Evolutionary conservation across 2,113 vertebrate species (phyloP).

Genomic region (Xiphophorus maculatus): DNA sequence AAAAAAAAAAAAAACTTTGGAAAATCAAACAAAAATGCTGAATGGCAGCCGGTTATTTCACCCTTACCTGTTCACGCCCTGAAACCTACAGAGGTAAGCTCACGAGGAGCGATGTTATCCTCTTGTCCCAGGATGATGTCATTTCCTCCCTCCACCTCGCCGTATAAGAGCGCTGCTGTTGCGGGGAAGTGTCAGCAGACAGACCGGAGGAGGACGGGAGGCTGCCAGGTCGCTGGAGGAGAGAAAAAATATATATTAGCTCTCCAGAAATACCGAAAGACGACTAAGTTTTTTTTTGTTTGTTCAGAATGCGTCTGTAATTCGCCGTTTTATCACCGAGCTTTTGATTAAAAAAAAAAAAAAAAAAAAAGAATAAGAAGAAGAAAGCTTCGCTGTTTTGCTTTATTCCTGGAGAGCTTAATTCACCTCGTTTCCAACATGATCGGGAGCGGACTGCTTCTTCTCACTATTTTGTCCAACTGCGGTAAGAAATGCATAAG

Average conservation of each 20-base stretch:
- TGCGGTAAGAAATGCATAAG: conserved; percentile 69
- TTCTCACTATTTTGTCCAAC: conserved; percentile 61
- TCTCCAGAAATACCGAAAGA: conserved; percentile 63
- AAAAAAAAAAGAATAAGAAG: not conserved
- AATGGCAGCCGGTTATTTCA: not conserved
- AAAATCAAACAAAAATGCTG: not conserved
- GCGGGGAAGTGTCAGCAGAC: conserved; percentile 45
- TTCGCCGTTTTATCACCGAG: conserved; percentile 1
- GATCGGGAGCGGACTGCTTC: conserved; percentile 68
- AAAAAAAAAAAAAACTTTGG: not conserved
- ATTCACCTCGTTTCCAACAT: conserved; percentile 55
- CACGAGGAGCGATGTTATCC: conserved; percentile 18
- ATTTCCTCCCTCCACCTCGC: conserved; percentile 57
- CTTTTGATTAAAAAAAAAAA: conserved; percentile 21
- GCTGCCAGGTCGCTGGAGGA: conserved; percentile 35
- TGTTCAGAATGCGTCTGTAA: conserved; percentile 65
- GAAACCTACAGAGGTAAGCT: conserved; percentile 5
- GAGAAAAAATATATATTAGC: conserved; percentile 29
- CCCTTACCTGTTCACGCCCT: conserved; percentile 38
- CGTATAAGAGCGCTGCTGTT: conserved; percentile 64
- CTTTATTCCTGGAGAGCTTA: conserved; percentile 58
- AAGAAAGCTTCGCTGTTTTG: conserved; percentile 41
- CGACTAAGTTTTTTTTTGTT: conserved; percentile 38
- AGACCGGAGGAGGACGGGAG: conserved; percentile 40
- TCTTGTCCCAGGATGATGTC: conserved; percentile 67